Base-by-base conservation (phyloP, 2,797 vertebrate genomes). In the Tolypeutes matacus region DNA sequence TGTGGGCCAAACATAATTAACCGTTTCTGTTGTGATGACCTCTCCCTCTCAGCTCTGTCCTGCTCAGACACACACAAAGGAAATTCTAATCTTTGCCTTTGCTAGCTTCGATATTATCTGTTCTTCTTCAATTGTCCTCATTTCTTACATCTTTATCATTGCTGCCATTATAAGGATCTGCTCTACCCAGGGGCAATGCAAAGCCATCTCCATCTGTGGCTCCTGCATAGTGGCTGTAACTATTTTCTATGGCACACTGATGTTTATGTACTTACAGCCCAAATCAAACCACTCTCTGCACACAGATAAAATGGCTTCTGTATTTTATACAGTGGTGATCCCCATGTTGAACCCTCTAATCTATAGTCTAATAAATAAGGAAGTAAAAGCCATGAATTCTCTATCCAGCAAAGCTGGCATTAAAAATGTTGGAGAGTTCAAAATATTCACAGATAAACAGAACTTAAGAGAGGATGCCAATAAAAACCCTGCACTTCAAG, bases 241-340 rank as follows among this genome's bases (percentile, higher is more conserved):
- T 27, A 73, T 97, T 56, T 98, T 96, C 42, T 97, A 97, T 0
- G 69, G 97, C 34, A 97, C 97, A 0, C 70, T 97, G n/a, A 95
- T 97, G 36, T 98, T 98, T 49, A 97, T 97, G 95, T 98, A 98
- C 12, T 34, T 97, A 11, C 49, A 76, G 12, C 97, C 96, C 31
- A 97, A 96, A 67, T 97, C 97, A 31, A 96, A 95, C 46, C 97
- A 97, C 2, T 53, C 97, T 14, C 39, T 98, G 82, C 86, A 96
- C 69, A 96, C 95, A 23, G 97, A 97, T 81, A 97, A 98, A 75
- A 92, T 95, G 72, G 92, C 96, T 2, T 98, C 96, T 15, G 96
- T 97, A 31, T 96, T 98, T n/a, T n/a, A n/a, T n/a, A n/a, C n/a
- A n/a, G n/a, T n/a, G n/a, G n/a, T n/a, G n/a, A n/a, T n/a, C n/a